Evolutionary conservation across 64 coral and sea anemone species (phyloP), one percentile per base, ranked within the genome.

Genomic region (Montipora foliosa): DNA sequence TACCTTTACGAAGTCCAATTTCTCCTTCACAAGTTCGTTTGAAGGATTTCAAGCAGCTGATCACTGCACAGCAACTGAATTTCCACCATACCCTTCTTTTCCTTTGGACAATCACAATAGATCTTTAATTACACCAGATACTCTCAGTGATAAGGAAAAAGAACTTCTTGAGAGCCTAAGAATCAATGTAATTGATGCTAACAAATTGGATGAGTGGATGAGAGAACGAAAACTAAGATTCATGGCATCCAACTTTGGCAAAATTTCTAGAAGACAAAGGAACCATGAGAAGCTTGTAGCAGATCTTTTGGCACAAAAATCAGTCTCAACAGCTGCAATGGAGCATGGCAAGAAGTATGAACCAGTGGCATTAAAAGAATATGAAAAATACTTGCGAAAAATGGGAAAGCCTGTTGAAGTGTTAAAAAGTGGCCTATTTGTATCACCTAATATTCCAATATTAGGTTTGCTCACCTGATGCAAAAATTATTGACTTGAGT

Each of bases 281-380:
- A 95, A 95, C 58, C 89, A 95, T 87, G 51, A 91, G 15, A 95
- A 87, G 48, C 75, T 95, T 84, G 89, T 95, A 22, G 49, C 64
- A 29, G 88, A 95, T 74, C 76, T 95, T 12, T 55, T 95, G 15
- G 68, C 59, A 0, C 82, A 86, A 14, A 95, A 95, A 58, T 6
- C 48, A n/a, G 7, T 87, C 15, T 73, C 12, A 21, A 17, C 87
- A 60, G 76, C 75, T 29, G 47, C 53, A n/a, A 22, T 73, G 37
- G 49, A 87, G 47, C 94, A 95, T 91, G 94, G 94, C 2, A 95
- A 95, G 64, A 57, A 80, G 9, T 91, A 88, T 81, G 94, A 95
- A 81, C 62, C 49, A 24, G 55, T 95, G 67, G 93, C 87, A 9
- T 58, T 86, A 19, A 77, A 69, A 49, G 71, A 90, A n/a, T 95